Conservation (phyloP, 2,113 vertebrate species). For the Oncorhynchus kisutch region DNA sequence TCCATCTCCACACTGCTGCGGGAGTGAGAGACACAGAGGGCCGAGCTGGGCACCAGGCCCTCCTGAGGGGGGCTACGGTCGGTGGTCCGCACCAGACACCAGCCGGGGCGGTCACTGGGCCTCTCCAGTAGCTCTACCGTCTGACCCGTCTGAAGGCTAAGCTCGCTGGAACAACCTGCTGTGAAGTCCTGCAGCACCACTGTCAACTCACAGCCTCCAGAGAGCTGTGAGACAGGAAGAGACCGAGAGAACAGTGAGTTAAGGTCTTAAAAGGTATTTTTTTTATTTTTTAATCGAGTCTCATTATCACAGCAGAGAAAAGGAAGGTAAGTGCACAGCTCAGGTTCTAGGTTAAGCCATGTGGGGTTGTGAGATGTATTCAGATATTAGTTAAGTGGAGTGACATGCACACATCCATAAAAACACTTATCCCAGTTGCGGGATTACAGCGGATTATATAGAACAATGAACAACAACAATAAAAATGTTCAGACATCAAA, state of each 20-base stretch:
- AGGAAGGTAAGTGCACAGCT: neutral
- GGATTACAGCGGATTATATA: too few relatives aligned
- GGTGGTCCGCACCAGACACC: conserved; percentile 92
- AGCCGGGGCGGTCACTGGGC: conserved; percentile 88
- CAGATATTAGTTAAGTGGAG: neutral
- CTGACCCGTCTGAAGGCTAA: conserved; percentile 88
- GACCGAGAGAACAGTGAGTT: neutral
- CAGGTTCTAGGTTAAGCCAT: neutral
- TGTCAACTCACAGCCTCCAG: conserved; percentile 93
- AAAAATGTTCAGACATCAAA: too few relatives aligned
- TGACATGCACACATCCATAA: too few relatives aligned
- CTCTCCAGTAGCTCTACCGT: conserved; percentile 94
- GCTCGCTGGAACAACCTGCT: conserved; percentile 81
- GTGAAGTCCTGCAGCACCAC: conserved; percentile 95
- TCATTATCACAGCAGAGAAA: neutral
- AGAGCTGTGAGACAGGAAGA: conserved; percentile 76
- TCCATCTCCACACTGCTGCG: conserved; percentile 98
- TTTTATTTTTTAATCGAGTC: too few relatives aligned
- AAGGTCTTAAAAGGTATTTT: neutral
- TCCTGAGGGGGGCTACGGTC: conserved; percentile 88
- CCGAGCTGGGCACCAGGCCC: conserved; percentile 90
- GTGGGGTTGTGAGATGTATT: neutral
- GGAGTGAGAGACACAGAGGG: conserved; percentile 92
- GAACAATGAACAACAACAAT: too few relatives aligned
- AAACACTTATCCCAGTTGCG: too few relatives aligned